Conservation (phyloP, 2,888 invertebrate species). For the Trachelus troglodyta region DNA sequence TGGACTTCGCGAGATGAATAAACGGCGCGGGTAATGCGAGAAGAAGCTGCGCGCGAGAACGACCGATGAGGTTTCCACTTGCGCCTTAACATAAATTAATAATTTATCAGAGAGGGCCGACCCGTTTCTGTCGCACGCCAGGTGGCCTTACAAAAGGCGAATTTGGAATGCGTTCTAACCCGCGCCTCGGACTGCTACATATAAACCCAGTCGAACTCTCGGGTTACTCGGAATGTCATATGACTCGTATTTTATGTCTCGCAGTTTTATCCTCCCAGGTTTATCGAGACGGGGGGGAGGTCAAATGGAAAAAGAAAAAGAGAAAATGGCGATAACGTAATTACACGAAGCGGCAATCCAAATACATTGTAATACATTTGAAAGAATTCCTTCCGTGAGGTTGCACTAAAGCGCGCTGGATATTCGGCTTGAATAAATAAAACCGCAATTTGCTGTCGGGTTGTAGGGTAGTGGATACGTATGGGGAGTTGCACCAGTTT, state of each 20-base stretch:
- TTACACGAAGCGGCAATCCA: not conserved
- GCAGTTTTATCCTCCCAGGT: not conserved
- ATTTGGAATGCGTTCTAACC: not conserved
- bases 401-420: slow-evolving; percentile 1
- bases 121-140: not conserved
- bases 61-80: not conserved
- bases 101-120: not conserved
- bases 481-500: not conserved
- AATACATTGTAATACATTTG: not conserved
- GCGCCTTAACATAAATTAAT: not conserved
- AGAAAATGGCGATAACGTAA: not conserved
- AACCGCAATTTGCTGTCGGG: slow-evolving; percentile 16
- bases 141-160: slow-evolving; percentile 10
- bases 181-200: not conserved
- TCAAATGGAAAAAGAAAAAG: not conserved
- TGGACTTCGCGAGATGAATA: not conserved
- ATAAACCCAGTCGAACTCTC: not conserved
- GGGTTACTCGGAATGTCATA: not conserved
- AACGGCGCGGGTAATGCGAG: not conserved
- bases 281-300: not conserved
- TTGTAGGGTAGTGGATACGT: not conserved
- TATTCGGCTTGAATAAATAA: slow-evolving; percentile 18
- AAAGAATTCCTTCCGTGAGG: not conserved
- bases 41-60: not conserved
- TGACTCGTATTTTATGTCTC: not conserved